phyloP scores from a whole-genome alignment of 2,888 invertebrate genomes.

The Leptopilina drosophilae region DNA sequence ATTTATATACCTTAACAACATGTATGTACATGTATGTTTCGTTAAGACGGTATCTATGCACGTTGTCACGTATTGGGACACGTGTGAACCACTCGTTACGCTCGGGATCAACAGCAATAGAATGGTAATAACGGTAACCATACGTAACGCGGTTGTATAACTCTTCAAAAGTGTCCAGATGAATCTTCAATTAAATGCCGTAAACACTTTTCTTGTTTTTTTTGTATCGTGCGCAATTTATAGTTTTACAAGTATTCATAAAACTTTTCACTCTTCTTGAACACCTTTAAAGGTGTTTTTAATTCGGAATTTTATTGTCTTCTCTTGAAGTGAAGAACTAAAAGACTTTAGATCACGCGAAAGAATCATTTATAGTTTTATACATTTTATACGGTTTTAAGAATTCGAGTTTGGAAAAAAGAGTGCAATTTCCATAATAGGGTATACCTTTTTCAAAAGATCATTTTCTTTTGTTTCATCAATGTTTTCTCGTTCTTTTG shows the following conservation, averaged over 20 bases:
- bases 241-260: no score
- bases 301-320: no score
- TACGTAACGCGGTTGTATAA: slow-evolving; percentile 50
- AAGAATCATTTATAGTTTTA: slow-evolving; percentile 44
- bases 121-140: slow-evolving; percentile 59
- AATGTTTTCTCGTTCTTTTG: no score
- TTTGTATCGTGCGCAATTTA: no score
- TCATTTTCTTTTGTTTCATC: slow-evolving; percentile 3
- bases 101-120: slow-evolving; percentile 56
- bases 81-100: slow-evolving; percentile 57
- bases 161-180: slow-evolving; percentile 34
- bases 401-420: slow-evolving; percentile 22
- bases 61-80: slow-evolving; percentile 56
- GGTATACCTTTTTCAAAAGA: background rate
- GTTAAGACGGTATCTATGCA: slow-evolving; percentile 52
- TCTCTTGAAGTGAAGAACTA: no score
- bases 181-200: no score
- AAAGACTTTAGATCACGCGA: slow-evolving; percentile 26
- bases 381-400: slow-evolving; percentile 18
- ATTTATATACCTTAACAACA: no score
- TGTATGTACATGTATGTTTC: background rate
- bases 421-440: slow-evolving; percentile 44
- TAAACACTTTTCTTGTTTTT: no score
- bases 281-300: no score
- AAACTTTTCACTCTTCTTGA: no score